Evolutionary conservation across 2,113 vertebrate species (phyloP), one percentile per base, ranked within the genome.

Genomic region (Atherinomorus stipes): DNA sequence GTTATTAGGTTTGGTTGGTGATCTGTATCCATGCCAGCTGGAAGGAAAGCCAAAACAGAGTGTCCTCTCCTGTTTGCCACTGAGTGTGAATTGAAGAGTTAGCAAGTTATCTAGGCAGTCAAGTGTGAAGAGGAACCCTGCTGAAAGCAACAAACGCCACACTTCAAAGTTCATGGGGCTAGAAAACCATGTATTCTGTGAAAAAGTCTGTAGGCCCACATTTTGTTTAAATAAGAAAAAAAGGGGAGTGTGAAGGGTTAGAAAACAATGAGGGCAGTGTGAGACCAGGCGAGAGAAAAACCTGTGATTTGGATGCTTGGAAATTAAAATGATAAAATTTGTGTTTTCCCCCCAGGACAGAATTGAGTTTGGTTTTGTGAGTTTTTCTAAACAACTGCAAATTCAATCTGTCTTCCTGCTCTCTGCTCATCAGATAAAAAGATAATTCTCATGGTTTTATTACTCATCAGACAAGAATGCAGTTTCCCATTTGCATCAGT

Each of bases 11-110:
- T 85, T 72, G 62, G 69, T 79, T 63, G 25, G 50, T 70, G 73
- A 79, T 85, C 67, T 78, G 83, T 80, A 54, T 70, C 51, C 59
- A 52, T 70, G 85, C 86, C 86, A 88, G 67, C 64, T 84, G 69
- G 79, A 88, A 61, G 26, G 54, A 67, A 68, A 78, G 70, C 81
- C 80, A 81, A 71, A 71, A 71, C 61, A 45, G 37, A 80, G 82
- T 80, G 81, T 83, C 76, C 76, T 77, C 68, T 85, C 80, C 76
- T 86, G 88, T 86, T 90, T 85, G 75, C 88, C 78, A 78, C 76
- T 40, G 71, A 71, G 90, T 91, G 90, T 85, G 85, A 90, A 91
- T 77, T 80, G 59, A 89, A 84, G 84, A 87, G 85, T 77, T 90
- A 69, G 74, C 78, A 42, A 88, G 80, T 80, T 85, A 88, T 88